Evolutionary conservation across 1,140 invertebrate genomes (phyloP), one percentile per base, ranked within the genome.

Genomic region (Pogonomyrmex californicus): DNA sequence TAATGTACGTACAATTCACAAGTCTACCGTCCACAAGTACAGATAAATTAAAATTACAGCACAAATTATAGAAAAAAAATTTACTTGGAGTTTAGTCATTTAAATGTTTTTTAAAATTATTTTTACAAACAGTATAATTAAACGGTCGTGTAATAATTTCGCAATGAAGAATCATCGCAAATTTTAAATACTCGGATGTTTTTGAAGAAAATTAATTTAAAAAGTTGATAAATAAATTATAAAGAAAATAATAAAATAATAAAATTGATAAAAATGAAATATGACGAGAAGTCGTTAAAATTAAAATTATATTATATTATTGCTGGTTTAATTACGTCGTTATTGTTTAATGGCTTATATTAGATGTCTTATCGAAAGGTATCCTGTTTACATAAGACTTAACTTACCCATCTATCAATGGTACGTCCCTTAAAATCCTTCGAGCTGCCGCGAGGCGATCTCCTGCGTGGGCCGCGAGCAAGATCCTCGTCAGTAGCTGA

Each of bases 321-420:
- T 65, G 17, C 9, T 66, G 23, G 23, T 23, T 66, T 30, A 68
- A 47, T 68, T 30, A 12, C 10, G 44, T 23, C 4, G 1, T 68
- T 68, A 23, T 1, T 44, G 7, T 36, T 79, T 47, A 58, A 17
- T 41, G 3, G 12, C 41, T 33, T 70, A 14, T 23, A 36, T 82
- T 17, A 0, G 7, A 47, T 30, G 14, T 10, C 30, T 9, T 60
- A 14, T 36, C 4, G 14, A 66, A 33, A 23, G 5, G 33, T 47
- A 14, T 60, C 12, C 1, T 1, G 4, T 36, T 73, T 73, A 7
- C 10, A 38, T 41, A 17, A n/a, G 38, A 6, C 6, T 41, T 58
- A 73, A 87, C 92, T 95, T 87, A 95, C 95, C 95, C 95, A 79
- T 95, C 95, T 90, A 95, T 95, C 54, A 95, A 90, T 41, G 95